Conservation (phyloP, 1,140 invertebrate genomes). For the Formica selysi region DNA sequence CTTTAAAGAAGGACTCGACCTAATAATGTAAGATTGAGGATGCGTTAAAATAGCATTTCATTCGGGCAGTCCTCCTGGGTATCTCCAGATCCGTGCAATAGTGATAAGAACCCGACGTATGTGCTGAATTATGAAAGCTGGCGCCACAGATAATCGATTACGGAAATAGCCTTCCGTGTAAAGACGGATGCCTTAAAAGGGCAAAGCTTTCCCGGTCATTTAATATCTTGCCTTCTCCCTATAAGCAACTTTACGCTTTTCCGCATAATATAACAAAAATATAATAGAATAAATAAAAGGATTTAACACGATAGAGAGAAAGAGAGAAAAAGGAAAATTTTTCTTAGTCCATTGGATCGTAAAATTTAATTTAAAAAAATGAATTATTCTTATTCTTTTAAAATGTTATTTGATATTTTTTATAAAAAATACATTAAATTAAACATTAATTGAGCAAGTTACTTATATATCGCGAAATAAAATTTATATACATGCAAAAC, state of each 20-base stretch:
- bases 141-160: slow-evolving; percentile 60
- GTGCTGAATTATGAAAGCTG: slow-evolving; percentile 49
- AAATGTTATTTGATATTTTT: not conserved
- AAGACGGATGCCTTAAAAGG: slow-evolving; percentile 32
- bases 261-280: slow-evolving; percentile 1
- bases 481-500: not conserved
- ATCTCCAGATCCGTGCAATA: not conserved
- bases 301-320: not conserved
- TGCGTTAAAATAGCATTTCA: slow-evolving; percentile 41
- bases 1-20: not conserved
- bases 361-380: not conserved
- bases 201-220: not conserved
- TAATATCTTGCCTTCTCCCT: not conserved
- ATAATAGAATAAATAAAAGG: not conserved
- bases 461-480: not conserved
- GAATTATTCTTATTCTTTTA: not conserved
- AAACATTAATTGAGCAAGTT: not conserved
- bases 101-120: slow-evolving; percentile 50
- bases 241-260: slow-evolving; percentile 9
- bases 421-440: slow-evolving; percentile 1
- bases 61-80: not conserved
- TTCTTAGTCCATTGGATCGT: not conserved
- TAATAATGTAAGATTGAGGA: not conserved
- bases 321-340: no score
- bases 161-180: slow-evolving; percentile 36